Base-by-base conservation (phyloP, 1,140 invertebrate species). In the Meloidogyne chitwoodi region DNA sequence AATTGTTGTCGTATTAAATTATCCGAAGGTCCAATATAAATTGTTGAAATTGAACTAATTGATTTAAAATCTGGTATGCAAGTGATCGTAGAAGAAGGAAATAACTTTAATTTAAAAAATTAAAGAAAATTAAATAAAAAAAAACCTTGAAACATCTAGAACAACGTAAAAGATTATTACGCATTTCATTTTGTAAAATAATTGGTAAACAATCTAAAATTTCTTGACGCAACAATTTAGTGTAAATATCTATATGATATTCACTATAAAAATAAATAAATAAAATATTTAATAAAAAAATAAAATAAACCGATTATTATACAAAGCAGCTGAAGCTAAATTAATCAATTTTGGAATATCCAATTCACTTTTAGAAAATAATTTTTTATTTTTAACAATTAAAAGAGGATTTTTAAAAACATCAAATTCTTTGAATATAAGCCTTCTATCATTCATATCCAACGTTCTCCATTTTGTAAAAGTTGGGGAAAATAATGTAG, bases 241-340 rank as follows among this genome's bases (percentile, higher is more conserved):
- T 6, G n/a, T 6, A 3, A 14, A n/a, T n/a, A 56, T 56, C 48
- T 8, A 56, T n/a, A 4, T 19, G 10, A 56, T 56, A 56, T 8
- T 56, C 19, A 0, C 48, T 56, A 6, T n/a, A 56, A 56, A 6
- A 56, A 56, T n/a, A n/a, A n/a, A n/a, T 0, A 56, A 16, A 44
- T 16, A 44, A 44, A 2, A 16, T 44, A 2, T 16, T 44, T 44
- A 16, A 44, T 16, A 44, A 16, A 16, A 16, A 2, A 16, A 16
- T 44, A 16, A 44, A 44, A 38, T 27, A 75, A 29, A 77, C 75
- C 31, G 2, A 24, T 65, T 34, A 41, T 77, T 77, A 14, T 75
- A 26, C n/a, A 68, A 34, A 48, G 63, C 71, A 24, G 75, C 75
- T 44, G 75, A 31, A 24, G 75, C 44, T 16, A 77, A 70, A 29